These are phyloP conservation scores for Megalurothrips usitatus DNA, from an alignment of 2,888 invertebrate species.

Conservation along the genomic window DNA sequence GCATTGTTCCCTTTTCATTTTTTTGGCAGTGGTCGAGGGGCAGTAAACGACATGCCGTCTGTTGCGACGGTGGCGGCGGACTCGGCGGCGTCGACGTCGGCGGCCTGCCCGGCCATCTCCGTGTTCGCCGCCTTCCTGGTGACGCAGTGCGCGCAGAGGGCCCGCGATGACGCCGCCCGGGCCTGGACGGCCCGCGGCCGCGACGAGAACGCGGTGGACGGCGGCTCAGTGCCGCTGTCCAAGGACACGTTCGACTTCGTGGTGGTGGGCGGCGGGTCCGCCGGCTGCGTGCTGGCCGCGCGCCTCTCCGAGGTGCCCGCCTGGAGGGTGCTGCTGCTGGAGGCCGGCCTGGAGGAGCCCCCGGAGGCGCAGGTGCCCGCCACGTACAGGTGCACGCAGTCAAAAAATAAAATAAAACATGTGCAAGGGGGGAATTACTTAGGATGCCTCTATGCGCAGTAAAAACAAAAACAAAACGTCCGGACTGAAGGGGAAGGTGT, in stretches of 20 bases:
- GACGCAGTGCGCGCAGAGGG: background rate
- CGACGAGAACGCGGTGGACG: background rate
- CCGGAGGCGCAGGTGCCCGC: background rate
- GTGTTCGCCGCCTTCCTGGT: background rate
- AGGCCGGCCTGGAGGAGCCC: background rate
- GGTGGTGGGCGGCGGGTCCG: background rate
- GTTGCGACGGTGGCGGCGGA: background rate
- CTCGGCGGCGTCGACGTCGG: background rate
- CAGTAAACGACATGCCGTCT: no score
- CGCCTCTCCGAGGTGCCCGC: background rate
- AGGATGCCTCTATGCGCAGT: no score
- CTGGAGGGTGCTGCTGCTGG: slow-evolving; percentile 5
- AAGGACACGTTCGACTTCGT: background rate
- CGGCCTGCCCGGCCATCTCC: background rate
- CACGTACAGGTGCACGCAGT: background rate
- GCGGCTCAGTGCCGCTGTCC: background rate
- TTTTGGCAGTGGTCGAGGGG: no score
- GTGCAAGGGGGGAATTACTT: no score
- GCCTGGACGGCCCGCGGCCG: background rate
- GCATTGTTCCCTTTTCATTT: no score
- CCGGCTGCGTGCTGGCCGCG: background rate
- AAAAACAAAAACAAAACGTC: no score
- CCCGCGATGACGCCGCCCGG: background rate
- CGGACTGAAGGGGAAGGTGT: no score
- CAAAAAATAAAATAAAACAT: no score